A percentile compares a stretch with the other conserved stretches of the same genome.
These are phyloP conservation scores for Anguilla japonica DNA, from an alignment of 2,113 vertebrate genomes.

Conservation along the genomic window DNA sequence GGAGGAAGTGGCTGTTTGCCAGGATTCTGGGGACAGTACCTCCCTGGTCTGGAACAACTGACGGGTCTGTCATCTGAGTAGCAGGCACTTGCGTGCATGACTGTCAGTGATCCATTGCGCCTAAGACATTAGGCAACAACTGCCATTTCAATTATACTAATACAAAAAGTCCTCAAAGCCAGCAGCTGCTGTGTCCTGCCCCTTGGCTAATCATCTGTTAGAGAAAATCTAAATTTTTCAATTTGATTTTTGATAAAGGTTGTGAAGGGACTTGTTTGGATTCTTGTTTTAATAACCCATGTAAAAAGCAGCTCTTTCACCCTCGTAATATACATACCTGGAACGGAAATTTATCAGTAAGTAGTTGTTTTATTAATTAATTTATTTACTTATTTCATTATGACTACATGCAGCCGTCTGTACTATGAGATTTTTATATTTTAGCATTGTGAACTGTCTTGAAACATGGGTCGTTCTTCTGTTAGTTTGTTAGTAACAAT, in stretches of 20 bases:
- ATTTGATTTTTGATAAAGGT: background rate
- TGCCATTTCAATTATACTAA: constrained; percentile 38
- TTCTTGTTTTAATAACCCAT: background rate
- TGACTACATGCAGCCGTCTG: too few species aligned
- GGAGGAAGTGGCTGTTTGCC: background rate
- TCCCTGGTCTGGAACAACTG: constrained; percentile 23
- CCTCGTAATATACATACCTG: background rate
- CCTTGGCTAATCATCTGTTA: background rate
- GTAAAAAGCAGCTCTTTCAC: background rate
- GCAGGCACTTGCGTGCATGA: constrained; percentile 8
- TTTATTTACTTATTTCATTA: too few species aligned
- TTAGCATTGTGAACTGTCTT: too few species aligned
- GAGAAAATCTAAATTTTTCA: background rate
- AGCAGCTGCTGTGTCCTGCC: constrained; percentile 22
- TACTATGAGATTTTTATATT: too few species aligned
- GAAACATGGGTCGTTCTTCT: too few species aligned
- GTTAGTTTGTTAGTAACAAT: too few species aligned
- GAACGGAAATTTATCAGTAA: background rate
- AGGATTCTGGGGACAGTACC: background rate
- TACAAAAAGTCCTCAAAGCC: constrained; percentile 3
- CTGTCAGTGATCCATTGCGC: constrained; percentile 21
- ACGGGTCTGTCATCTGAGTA: constrained; percentile 13
- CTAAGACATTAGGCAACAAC: constrained; percentile 39
- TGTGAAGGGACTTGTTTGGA: background rate
- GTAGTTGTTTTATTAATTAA: too few species aligned